A percentile compares a stretch with the other conserved stretches of the same genome.
These are phyloP conservation scores for Drosophila carrolli DNA, from an alignment of 1,140 invertebrate species.

Conservation along the genomic window DNA sequence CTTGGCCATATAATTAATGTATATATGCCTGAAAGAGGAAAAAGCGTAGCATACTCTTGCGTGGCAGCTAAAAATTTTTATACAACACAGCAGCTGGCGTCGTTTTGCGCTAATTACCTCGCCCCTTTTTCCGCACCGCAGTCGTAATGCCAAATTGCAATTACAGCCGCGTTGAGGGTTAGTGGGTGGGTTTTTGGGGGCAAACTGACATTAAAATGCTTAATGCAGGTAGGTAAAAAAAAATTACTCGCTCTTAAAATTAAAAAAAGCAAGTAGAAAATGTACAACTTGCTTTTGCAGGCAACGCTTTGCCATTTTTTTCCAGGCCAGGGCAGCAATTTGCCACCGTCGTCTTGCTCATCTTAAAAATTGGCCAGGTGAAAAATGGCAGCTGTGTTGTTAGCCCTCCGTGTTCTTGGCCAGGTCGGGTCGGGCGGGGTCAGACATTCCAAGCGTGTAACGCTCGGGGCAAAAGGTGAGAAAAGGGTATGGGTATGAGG, in stretches of 20 bases:
- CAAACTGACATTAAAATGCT: conserved; percentile 79
- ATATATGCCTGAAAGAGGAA: conserved; percentile 47
- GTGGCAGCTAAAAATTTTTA: conserved; percentile 70
- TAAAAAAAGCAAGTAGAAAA: conserved; percentile 51
- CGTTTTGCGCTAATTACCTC: conserved; percentile 77
- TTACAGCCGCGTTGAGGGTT: conserved; percentile 53
- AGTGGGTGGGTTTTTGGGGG: not conserved
- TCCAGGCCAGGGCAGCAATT: conserved; percentile 36
- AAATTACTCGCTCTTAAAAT: conserved; percentile 64
- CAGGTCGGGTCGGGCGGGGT: conserved; percentile 18
- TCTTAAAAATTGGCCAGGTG: conserved; percentile 83
- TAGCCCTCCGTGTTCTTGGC: conserved; percentile 32
- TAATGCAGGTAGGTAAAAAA: conserved; percentile 72
- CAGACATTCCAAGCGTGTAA: conserved; percentile 47
- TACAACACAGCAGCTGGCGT: conserved; percentile 73
- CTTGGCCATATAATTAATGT: conserved; percentile 80
- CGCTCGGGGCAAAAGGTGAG: conserved; percentile 15
- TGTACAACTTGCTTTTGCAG: conserved; percentile 45
- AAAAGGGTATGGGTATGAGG: not conserved
- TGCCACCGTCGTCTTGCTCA: conserved; percentile 62
- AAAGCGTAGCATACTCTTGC: conserved; percentile 48
- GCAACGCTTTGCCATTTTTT: conserved; percentile 2
- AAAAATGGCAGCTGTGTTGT: conserved; percentile 84
- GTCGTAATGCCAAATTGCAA: conserved; percentile 80
- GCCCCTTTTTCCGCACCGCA: conserved; percentile 18